Evolutionary conservation across 2,113 vertebrate species (phyloP), one percentile per base, ranked within the genome.

Genomic region (Antigone vipio): DNA sequence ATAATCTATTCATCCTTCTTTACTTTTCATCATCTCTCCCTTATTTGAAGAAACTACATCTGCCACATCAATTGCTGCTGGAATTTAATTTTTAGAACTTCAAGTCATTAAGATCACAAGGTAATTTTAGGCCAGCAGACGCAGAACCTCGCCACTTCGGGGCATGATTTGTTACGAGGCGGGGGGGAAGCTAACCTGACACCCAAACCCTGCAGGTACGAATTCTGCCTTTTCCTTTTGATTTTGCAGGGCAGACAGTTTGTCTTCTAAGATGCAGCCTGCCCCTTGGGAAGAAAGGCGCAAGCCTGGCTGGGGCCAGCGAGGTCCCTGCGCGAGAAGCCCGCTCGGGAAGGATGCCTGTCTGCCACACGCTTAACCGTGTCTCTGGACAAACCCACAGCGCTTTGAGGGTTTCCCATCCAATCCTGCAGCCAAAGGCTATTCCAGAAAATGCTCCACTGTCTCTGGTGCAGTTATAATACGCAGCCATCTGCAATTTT

Each of bases 51-150:
- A 55, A 58, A 68, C 53, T 91, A 56, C 78, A 89, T 75, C 84
- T 92, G 84, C 81, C 91, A 91, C 74, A 96, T 96, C 93, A 95
- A 80, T 85, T 93, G 90, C 77, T 85, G 73, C 50, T 69, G 56
- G 64, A 75, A 92, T 89, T 81, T 89, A 35, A 92, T 80, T 96
- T 94, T 89, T 91, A 59, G 77, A 80, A 69, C 87, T 86, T 74
- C 62, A 53, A 78, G 58, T 74, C 58, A 58, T 95, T 85, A 91
- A 88, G 79, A 92, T 92, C 92, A 93, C 72, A 93, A 64, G 50
- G 77, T 62, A 94, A 89, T 88, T 92, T 89, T 50, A 92, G 49
- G 35, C 29, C 34, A 1, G 55, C 63, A 87, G 76, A 52, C 1
- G 1, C 34, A 89, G 50, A 73, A 62, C 84, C 59, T 89, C 30